Evolutionary conservation across 2,888 invertebrate species (phyloP), one percentile per base, ranked within the genome.

Genomic region (Dryococelus australis): DNA sequence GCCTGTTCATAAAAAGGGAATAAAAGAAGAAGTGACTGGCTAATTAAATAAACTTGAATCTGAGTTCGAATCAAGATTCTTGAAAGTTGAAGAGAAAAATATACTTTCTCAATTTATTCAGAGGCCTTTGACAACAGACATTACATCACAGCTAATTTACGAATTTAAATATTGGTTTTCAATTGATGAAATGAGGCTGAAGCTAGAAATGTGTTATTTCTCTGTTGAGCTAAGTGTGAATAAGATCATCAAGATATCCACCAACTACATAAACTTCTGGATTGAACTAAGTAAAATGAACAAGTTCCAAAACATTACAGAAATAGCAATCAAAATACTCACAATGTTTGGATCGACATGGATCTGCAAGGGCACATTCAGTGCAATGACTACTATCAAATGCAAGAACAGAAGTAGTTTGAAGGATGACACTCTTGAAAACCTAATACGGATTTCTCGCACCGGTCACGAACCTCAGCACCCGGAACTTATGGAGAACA

Each of bases 271-370:
- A 80, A 80, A 80, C 6, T 5, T 80, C 80, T 80, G 28, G 80
- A 80, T 80, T 80, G n/a, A 80, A 80, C 80, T 80, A 80, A 80
- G 80, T 80, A 80, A 80, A 80, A 80, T 26, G 80, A 80, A 80
- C n/a, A 80, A 80, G 0, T 80, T 80, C n/a, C n/a, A n/a, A n/a
- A n/a, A n/a, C n/a, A n/a, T n/a, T n/a, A n/a, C n/a, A n/a, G n/a
- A n/a, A n/a, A n/a, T n/a, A n/a, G n/a, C n/a, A n/a, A n/a, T n/a
- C n/a, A n/a, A n/a, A n/a, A n/a, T n/a, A n/a, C n/a, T n/a, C n/a
- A n/a, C n/a, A n/a, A n/a, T n/a, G n/a, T n/a, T n/a, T n/a, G n/a
- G n/a, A n/a, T n/a, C n/a, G n/a, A n/a, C n/a, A n/a, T n/a, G n/a
- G n/a, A n/a, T n/a, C n/a, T n/a, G n/a, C n/a, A n/a, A n/a, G n/a